Conservation (phyloP, 2,888 invertebrate genomes). For the Phasia obesa region DNA sequence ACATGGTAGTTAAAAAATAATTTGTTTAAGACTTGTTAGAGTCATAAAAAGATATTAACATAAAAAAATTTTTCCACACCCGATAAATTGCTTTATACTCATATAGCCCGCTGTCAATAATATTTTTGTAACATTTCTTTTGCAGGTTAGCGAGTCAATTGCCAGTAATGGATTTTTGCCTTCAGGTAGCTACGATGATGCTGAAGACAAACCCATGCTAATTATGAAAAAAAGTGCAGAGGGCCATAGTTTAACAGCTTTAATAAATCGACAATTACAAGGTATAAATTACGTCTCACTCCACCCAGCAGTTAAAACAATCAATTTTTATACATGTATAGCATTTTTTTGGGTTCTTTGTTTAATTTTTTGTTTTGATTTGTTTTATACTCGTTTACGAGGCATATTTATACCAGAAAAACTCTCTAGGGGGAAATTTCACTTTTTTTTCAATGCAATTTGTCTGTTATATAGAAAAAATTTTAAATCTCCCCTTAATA, state of each 20-base stretch:
- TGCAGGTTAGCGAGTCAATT: constrained; percentile 91
- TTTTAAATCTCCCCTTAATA: no score
- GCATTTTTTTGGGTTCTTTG: constrained; percentile 31
- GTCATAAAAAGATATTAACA: no score
- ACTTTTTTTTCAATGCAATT: no score
- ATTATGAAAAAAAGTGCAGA: constrained; percentile 88
- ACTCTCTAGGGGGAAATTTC: no score
- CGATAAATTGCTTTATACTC: no score
- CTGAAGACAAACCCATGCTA: constrained; percentile 90
- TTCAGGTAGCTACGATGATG: constrained; percentile 87
- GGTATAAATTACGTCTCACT: constrained; percentile 83
- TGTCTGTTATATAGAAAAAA: no score
- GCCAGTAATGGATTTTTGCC: constrained; percentile 89
- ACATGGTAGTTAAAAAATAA: no score
- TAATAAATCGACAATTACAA: constrained; percentile 90
- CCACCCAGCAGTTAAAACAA: constrained; percentile 51
- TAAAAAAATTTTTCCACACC: no score
- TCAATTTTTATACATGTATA: constrained; percentile 31
- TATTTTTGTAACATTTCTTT: not conserved
- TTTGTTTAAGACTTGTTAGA: no score
- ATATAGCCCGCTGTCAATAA: not conserved
- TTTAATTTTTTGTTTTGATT: constrained; percentile 30
- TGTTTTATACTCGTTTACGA: no score
- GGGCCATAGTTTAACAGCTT: constrained; percentile 89
- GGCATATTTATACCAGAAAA: no score